These are phyloP conservation scores for Pelosia muscerda DNA, from an alignment of 2,888 invertebrate species.

Conservation along the genomic window DNA sequence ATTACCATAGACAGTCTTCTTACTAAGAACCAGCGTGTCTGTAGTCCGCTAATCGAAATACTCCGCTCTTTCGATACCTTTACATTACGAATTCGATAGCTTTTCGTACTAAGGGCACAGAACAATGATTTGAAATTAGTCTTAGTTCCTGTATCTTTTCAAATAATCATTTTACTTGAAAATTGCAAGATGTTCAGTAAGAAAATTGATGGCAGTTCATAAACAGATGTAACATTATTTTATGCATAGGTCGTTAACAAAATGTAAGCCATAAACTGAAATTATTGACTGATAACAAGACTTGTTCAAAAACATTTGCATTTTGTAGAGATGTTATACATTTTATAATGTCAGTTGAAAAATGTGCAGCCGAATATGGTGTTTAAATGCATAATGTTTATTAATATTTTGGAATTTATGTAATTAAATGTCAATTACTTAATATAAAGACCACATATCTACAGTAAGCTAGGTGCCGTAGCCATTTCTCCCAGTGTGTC, in stretches of 20 bases:
- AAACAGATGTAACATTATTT: too few relatives aligned
- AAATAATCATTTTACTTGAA: too few relatives aligned
- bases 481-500: background rate
- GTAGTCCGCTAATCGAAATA: too few relatives aligned
- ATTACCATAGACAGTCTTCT: too few relatives aligned
- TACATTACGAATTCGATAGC: too few relatives aligned
- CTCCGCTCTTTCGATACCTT: too few relatives aligned
- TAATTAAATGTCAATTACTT: constrained; percentile 1
- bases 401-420: background rate
- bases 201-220: too few relatives aligned
- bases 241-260: background rate
- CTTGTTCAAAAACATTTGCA: constrained; percentile 41
- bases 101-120: too few relatives aligned
- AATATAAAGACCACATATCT: constrained; percentile 3
- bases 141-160: too few relatives aligned
- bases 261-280: constrained; percentile 11
- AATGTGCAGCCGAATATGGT: constrained; percentile 6
- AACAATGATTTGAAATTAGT: too few relatives aligned
- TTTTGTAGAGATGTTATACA: constrained; percentile 33
- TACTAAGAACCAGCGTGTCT: too few relatives aligned
- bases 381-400: constrained; percentile 20
- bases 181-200: too few relatives aligned
- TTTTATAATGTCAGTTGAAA: constrained; percentile 1
- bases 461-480: background rate
- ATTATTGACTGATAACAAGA: constrained; percentile 45